Base-by-base conservation (phyloP, 2,888 invertebrate species). In the Neoaliturus tenellus region DNA sequence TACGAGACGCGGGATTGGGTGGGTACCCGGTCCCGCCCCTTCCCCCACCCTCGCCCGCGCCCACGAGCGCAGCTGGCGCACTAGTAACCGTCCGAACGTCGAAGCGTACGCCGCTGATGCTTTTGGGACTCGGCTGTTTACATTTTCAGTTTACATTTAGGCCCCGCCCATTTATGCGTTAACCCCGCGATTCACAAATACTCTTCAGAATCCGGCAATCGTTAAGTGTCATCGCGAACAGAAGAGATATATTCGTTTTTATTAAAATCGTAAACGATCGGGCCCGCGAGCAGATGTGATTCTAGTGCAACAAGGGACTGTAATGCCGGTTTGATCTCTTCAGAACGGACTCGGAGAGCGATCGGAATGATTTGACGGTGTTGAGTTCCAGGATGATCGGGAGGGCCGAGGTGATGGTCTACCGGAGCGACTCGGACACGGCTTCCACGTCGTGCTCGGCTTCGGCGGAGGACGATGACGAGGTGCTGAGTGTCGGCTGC, bases 401-500 rank as follows among this genome's bases (percentile, higher is more conserved):
- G 41, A 39, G 48, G 31, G 25, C 48, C 41, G 55, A 55, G 55
- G 55, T 55, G 55, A 58, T 55, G 44, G 31, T 81, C 62, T 39
- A 62, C 20, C 20, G 35, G 31, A 44, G 62, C 25, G 81, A 81
- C 31, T 71, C 71, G 73, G 82, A 82, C 73, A 82, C 82, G 82
- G 73, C 82, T 5, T 69, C 69, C 23, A 82, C 82, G 10, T 73
- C 73, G 51, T 82, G 82, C 31, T 71, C 71, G 33, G 73, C 82
- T 25, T 71, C 71, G 12, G 82, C 71, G 35, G 90, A 90, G 86
- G 90, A 90, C 84, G 95, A 95, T 88, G 96, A 95, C 88, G 96
- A 96, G 62, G 96, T 96, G 3, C 89, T 96, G 41, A 96, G 96
- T 87, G 96, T 96, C 86, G 96, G 96, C 6, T 96, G 96, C 89